Percentiles rank a stretch among this genome's conserved stretches.
Evolutionary conservation across 2,797 vertebrate genomes (phyloP).

Genomic region (Anguilla obscura): DNA sequence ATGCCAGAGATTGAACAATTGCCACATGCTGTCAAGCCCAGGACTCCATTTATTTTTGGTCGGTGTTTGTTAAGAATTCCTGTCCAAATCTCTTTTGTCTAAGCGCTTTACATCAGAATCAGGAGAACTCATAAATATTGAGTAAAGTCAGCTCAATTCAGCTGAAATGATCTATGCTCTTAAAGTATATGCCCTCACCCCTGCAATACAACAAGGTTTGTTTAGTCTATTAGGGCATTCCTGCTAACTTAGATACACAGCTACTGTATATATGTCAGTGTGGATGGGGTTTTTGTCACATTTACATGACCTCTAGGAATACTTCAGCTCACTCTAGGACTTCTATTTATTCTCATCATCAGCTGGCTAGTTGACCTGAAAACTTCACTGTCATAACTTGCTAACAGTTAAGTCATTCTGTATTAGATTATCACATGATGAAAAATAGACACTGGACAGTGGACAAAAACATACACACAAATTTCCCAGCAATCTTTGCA

Average conservation of each 20-base stretch:
- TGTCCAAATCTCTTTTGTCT: constrained; percentile 31
- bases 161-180: constrained; percentile 9
- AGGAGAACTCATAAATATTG: constrained; percentile 15
- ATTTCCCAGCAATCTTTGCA: too few relatives aligned
- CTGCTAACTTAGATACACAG: neutral
- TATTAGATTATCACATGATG: too few relatives aligned
- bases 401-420: too few relatives aligned
- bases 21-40: constrained; percentile 15
- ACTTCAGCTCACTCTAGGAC: neutral
- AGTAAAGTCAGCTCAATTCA: neutral
- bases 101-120: constrained; percentile 24
- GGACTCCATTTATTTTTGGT: constrained; percentile 36
- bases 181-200: neutral
- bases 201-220: neutral
- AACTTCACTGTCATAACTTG: too few relatives aligned
- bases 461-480: too few relatives aligned
- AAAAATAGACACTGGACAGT: too few relatives aligned
- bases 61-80: constrained; percentile 17
- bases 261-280: neutral
- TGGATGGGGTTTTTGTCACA: neutral
- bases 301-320: neutral
- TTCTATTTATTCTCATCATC: too few relatives aligned
- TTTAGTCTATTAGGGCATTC: neutral
- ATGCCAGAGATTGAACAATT: constrained; percentile 25
- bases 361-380: too few relatives aligned